phyloP scores from a whole-genome alignment of 2,797 vertebrate genomes.

The Sebastes elongatus region DNA sequence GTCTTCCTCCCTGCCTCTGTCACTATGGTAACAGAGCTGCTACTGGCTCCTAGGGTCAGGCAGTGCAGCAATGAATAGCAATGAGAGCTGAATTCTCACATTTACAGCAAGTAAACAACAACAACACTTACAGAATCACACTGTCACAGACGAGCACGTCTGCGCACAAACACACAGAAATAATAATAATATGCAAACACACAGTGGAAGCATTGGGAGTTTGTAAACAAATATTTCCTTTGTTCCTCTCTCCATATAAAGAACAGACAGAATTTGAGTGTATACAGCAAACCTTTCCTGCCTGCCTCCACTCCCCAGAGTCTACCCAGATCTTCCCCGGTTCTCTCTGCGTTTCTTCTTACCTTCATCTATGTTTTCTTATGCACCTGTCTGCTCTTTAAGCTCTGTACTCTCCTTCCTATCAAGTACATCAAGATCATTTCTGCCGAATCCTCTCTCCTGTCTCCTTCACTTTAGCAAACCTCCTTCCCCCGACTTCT shows the following conservation, averaged over 20 bases:
- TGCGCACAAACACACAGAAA: not conserved
- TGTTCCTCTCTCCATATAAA: conserved; percentile 13
- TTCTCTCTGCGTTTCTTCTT: conserved; percentile 1
- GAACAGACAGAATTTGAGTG: conserved; percentile 20
- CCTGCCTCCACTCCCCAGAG: not conserved
- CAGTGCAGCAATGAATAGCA: conserved; percentile 70
- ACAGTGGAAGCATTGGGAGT: conserved; percentile 10
- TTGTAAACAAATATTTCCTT: conserved; percentile 45
- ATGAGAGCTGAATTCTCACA: conserved; percentile 62
- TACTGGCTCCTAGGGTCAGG: conserved; percentile 69
- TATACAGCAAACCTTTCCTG: not conserved
- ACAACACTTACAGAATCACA: not conserved
- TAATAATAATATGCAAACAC: conserved; percentile 17
- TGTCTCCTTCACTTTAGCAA: not conserved
- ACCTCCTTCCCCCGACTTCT: not conserved
- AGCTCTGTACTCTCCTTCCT: not conserved
- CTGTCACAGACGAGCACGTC: not conserved
- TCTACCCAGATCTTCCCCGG: not conserved
- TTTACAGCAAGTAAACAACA: conserved; percentile 61
- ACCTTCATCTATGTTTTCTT: not conserved
- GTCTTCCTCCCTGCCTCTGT: conserved; percentile 72
- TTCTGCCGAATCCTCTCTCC: not conserved
- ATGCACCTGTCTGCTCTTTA: not conserved
- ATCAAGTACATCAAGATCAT: not conserved
- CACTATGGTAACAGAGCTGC: conserved; percentile 79